Conservation (phyloP, 2,888 invertebrate genomes). For the Hemaris fuciformis region DNA sequence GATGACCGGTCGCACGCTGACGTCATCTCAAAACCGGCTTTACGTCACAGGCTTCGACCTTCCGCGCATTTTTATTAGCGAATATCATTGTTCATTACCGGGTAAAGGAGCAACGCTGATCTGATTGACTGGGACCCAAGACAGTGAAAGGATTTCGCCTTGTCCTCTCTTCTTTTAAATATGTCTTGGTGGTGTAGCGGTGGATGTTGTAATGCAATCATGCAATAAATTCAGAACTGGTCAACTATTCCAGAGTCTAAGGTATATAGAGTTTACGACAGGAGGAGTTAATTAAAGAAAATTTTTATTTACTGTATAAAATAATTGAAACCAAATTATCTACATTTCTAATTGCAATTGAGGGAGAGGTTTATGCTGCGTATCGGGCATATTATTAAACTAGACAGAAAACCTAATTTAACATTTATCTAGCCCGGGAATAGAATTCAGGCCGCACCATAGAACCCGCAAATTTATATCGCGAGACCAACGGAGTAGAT, state of each 20-base stretch:
- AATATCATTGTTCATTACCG: not conserved
- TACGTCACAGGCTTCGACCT: conserved; percentile 4
- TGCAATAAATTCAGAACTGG: not conserved
- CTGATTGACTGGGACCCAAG: not conserved
- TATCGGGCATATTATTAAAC: too few species aligned
- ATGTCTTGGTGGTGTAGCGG: not conserved
- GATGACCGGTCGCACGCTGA: conserved; percentile 1
- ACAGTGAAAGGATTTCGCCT: not conserved
- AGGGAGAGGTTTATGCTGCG: too few species aligned
- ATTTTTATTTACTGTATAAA: too few species aligned
- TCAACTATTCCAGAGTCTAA: not conserved
- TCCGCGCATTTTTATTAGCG: not conserved
- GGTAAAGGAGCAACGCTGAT: too few species aligned
- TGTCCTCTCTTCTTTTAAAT: not conserved
- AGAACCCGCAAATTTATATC: too few species aligned
- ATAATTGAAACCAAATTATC: too few species aligned
- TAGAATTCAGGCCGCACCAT: too few species aligned
- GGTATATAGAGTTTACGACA: not conserved
- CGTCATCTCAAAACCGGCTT: conserved; percentile 11
- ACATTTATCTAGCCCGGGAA: too few species aligned
- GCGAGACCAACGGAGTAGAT: too few species aligned
- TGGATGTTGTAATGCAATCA: not conserved
- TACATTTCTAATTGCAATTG: too few species aligned
- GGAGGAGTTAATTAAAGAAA: not conserved
- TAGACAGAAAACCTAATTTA: too few species aligned